Base-by-base conservation (phyloP, 2,113 vertebrate species). In the Salvelinus sp. region DNA sequence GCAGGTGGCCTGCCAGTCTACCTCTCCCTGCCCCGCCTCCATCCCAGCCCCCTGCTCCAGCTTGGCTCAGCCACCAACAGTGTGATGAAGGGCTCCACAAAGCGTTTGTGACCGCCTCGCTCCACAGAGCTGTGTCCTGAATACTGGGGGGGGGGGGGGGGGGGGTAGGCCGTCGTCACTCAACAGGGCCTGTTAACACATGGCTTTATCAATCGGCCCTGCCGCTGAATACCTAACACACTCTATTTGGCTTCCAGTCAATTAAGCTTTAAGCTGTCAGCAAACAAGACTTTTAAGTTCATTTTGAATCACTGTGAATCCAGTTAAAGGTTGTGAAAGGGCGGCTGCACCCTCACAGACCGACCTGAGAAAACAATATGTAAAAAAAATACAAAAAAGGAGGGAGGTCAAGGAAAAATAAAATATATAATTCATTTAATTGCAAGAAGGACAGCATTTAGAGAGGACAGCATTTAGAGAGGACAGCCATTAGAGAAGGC, bases 181-280 rank as follows among this genome's bases (percentile, higher is more conserved):
- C 85, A 79, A 86, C 89, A 82, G 18, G 75, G 65, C 48, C 84
- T 33, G 90, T 89, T 92, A 90, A 89, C 91, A 91, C 90, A 82
- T 73, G 84, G 92, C 93, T 94, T 90, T 90, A 92, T 88, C 88
- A 89, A 90, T 90, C 91, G 93, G 83, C 83, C 83, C 83, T 38
- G 85, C 73, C 77, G 85, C 91, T 92, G 93, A 93, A 93, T 91
- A 83, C 89, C 90, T 90, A 92, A 91, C 91, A 87, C 91, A 88
- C 92, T 94, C 93, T 91, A 92, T 94, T 95, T 93, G 93, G 93
- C 94, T 94, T 94, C 91, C 93, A 94, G 93, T 95, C 94, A 94
- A 95, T 95, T 94, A 94, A 93, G 94, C 93, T 94, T 94, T 95
- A 94, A 95, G 94, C 94, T 94, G 94, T 95, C 93, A 92, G 95